Evolutionary conservation across 2,113 vertebrate genomes (phyloP).

Genomic region (Collichthys lucidus): DNA sequence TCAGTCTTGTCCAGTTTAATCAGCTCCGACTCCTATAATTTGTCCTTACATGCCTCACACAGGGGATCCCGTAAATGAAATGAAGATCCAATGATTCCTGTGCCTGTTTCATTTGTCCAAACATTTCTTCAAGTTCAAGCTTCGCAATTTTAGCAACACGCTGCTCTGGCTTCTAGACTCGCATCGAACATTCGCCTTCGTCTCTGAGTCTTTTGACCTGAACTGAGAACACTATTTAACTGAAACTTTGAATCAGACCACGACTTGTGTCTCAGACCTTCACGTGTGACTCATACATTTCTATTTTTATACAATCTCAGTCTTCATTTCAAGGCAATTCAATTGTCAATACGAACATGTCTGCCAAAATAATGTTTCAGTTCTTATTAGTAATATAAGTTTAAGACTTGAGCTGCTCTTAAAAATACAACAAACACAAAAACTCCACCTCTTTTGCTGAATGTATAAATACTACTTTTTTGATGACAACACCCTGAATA

Average conservation of each 20-base stretch:
- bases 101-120: too few species aligned
- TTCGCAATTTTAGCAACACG: too few species aligned
- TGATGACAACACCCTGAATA: background rate
- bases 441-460: background rate
- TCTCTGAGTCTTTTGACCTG: background rate
- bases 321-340: background rate
- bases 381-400: background rate
- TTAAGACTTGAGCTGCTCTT: background rate
- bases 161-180: too few species aligned
- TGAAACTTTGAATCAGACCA: background rate
- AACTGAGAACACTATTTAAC: background rate
- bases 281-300: background rate
- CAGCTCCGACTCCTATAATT: too few species aligned
- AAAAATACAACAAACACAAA: background rate
- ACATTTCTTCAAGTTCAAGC: too few species aligned
- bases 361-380: background rate
- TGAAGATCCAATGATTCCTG: too few species aligned
- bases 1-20: too few species aligned
- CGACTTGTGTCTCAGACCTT: background rate
- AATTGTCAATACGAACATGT: conserved; percentile 11
- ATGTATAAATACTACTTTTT: background rate
- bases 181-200: too few species aligned
- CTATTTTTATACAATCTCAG: background rate
- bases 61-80: too few species aligned
- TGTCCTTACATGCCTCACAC: too few species aligned